Base-by-base conservation (phyloP, 1,140 invertebrate species). In the Scaptomyza montana region DNA sequence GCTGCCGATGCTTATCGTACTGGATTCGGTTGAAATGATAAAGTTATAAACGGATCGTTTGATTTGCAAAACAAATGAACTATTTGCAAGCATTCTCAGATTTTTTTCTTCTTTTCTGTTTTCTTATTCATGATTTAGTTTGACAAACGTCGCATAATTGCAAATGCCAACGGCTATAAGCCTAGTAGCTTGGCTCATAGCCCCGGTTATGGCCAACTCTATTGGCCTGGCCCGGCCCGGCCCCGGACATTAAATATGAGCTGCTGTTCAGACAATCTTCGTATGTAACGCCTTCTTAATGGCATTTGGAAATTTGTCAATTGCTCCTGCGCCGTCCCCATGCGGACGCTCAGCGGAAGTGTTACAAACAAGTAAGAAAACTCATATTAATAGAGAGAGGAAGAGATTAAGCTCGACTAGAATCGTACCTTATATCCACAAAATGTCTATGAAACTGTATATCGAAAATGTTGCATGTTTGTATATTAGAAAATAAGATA, bases 231-330 rank as follows among this genome's bases (percentile, higher is more conserved):
- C n/a, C n/a, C n/a, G 45, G 47, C 51, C 67, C 61, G 50, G 60
- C 57, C 60, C 47, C 49, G 49, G 33, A 47, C 59, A 47, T 45
- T 6, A 36, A 5, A 43, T 47, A 30, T 59, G 56, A 59, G 8
- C 39, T 56, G 54, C 21, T 30, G 7, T 25, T 10, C 43, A 30
- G 55, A 43, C 55, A 57, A 57, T 54, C 68, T 77, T 71, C 70
- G 82, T 82, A 87, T 85, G 81, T 78, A 85, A 86, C 82, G 81
- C 81, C 82, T 86, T 70, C 75, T 87, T 86, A 86, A 86, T 86
- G 78, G 82, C 81, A 87, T 87, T 86, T 82, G 78, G 82, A 87
- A 86, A 86, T 86, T 86, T 86, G 81, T 86, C 81, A 86, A 86
- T 86, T 82, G 82, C 72, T 80, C 68, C 74, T 84, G 80, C 72